These are phyloP conservation scores for Muschampia plurimacula DNA, from an alignment of 2,888 invertebrate species.

Conservation along the genomic window DNA sequence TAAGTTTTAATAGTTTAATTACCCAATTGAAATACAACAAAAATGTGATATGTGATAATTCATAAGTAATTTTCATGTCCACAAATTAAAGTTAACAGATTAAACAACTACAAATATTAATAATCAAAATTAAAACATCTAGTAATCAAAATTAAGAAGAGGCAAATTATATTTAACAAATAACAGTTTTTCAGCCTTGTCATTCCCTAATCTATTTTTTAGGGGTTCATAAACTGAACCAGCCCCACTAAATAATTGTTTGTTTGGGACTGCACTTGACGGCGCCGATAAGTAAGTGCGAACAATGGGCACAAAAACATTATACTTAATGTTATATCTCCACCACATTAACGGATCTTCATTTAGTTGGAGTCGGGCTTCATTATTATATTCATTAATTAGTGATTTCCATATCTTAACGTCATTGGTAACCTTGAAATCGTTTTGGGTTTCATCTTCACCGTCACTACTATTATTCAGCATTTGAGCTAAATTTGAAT, in stretches of 20 bases:
- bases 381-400: conserved; percentile 3
- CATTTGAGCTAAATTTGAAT: neutral
- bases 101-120: neutral
- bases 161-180: conserved; percentile 33
- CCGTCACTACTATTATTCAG: neutral
- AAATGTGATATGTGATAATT: neutral
- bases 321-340: conserved; percentile 1
- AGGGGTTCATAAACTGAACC: conserved; percentile 23
- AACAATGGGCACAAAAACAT: neutral
- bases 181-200: conserved; percentile 25
- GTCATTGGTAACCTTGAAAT: neutral
- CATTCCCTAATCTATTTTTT: conserved; percentile 13
- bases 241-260: neutral
- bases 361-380: neutral
- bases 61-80: neutral
- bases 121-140: neutral
- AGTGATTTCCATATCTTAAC: neutral
- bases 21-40: too few species aligned
- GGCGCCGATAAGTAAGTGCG: neutral
- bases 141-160: conserved; percentile 17
- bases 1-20: too few species aligned
- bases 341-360: conserved; percentile 6
- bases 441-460: neutral
- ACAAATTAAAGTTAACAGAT: neutral
- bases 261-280: neutral